Percentiles rank a stretch among this genome's conserved stretches.
These are phyloP conservation scores for Drosophila melanica DNA, from an alignment of 1,140 invertebrate species.

Conservation along the genomic window DNA sequence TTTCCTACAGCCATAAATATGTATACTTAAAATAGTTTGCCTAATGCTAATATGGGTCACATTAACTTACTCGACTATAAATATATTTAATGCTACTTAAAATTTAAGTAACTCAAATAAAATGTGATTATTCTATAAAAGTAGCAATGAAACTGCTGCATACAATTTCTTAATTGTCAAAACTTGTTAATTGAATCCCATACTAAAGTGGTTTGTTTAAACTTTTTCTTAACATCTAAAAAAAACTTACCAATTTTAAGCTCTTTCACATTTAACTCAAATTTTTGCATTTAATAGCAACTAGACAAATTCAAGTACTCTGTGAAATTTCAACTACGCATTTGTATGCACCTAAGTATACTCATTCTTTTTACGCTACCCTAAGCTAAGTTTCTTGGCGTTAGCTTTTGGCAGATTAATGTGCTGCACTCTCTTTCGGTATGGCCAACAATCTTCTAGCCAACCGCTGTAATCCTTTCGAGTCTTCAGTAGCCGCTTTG, in stretches of 20 bases:
- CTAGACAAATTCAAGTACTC: no score
- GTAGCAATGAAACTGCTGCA: no score
- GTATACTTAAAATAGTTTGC: neutral
- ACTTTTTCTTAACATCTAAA: no score
- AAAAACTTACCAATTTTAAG: no score
- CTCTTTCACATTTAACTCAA: no score
- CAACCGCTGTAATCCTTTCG: slow-evolving; percentile 51
- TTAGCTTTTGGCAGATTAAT: slow-evolving; percentile 1
- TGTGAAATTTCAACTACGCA: neutral
- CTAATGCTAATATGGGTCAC: neutral
- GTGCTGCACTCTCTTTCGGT: neutral
- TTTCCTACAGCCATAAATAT: neutral
- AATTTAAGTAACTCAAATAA: no score
- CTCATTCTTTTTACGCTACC: neutral
- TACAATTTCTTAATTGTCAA: no score
- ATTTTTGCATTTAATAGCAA: no score
- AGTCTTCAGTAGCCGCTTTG: slow-evolving; percentile 26
- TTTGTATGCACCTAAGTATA: neutral
- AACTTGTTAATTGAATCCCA: no score
- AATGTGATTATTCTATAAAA: no score
- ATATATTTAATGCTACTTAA: neutral
- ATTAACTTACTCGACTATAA: neutral
- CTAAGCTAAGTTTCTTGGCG: neutral
- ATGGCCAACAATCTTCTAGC: slow-evolving; percentile 17
- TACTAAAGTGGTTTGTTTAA: no score